Base-by-base conservation (phyloP, 1,140 invertebrate species). In the Mizuhopecten yessoensis region DNA sequence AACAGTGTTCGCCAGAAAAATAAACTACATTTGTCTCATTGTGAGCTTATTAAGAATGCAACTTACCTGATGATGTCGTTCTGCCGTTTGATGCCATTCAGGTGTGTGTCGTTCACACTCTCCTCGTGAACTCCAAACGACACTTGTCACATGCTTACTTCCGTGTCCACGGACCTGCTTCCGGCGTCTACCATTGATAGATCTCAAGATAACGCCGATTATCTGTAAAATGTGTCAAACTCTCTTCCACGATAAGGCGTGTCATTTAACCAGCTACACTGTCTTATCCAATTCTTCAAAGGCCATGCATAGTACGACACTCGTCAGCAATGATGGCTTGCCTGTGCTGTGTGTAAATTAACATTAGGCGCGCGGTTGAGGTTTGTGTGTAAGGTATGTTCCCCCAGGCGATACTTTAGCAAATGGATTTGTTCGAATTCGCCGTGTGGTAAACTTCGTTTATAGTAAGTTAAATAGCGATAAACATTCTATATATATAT, bases 281-380 rank as follows among this genome's bases (percentile, higher is more conserved):
- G 23, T 75, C 57, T n/a, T 29, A 75, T 75, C 57, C 20, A 17
- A 29, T 29, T 75, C 57, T 75, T 75, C 57, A 75, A 75, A 75
- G 57, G 29, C 23, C 9, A 39, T 39, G 5, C 20, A 29, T 29
- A 29, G 23, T 29, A 75, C 57, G 11, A 13, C 57, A 75, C 45
- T 57, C n/a, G 29, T 75, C n/a, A 29, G 57, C 29, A 75, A 75
- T 75, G 20, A 75, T 75, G 29, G 57, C 17, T 29, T 75, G 29
- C 57, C 23, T 75, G n/a, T 29, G 57, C 57, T n/a, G 57, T 75
- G 29, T 75, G 57, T 75, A 75, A 75, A 75, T 75, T 75, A 75
- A n/a, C 57, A 75, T n/a, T n/a, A n/a, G n/a, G n/a, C n/a, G n/a
- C 5, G 1, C 23, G 23, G 17, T 57, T 9, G 23, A 75, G 57